Base-by-base conservation (phyloP, 2,797 vertebrate species). In the Enteromius radiatus region DNA sequence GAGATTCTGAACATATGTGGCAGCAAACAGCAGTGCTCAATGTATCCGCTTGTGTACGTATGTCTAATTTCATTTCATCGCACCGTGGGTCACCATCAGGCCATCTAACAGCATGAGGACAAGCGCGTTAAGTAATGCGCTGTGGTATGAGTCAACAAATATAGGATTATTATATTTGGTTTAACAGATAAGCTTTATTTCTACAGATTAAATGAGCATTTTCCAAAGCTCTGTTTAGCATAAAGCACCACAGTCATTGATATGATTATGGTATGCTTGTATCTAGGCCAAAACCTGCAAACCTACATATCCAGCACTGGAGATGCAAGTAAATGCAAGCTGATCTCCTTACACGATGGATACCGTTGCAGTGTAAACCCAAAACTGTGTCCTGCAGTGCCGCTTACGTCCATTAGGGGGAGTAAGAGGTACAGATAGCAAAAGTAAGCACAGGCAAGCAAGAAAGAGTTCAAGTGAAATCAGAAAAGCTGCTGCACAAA, bases 321-420 rank as follows among this genome's bases (percentile, higher is more conserved):
- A 4, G 10, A 28, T 0, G 9, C 2, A 33, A 74, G 36, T 47
- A 65, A 71, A 45, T 31, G 56, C 67, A 12, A 12, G 59, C 23
- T 49, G 65, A 84, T 19, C 52, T 84, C 84, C 84, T 83, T 85
- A 47, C 45, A 41, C 65, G 70, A 83, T 86, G 86, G 84, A 52
- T 11, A n/a, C 67, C 84, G 43, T 47, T 71, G 21, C 68, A 63
- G 6, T 54, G 45, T 73, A 54, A 80, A 77, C 70, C 78, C 23
- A 87, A 80, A 86, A 86, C 75, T 64, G 84, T 77, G 63, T 61
- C 7, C 0, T n/a, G 80, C 78, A 85, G 70, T 85, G 83, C 85
- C 64, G 19, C 59, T 77, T 82, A 65, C 73, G 87, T 83, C 90
- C 93, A 91, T 86, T 84, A 89, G 92, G 90, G 90, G 89, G 84